Evolutionary conservation across 2,888 invertebrate species (phyloP).

Genomic region (Fabriciana adippe): DNA sequence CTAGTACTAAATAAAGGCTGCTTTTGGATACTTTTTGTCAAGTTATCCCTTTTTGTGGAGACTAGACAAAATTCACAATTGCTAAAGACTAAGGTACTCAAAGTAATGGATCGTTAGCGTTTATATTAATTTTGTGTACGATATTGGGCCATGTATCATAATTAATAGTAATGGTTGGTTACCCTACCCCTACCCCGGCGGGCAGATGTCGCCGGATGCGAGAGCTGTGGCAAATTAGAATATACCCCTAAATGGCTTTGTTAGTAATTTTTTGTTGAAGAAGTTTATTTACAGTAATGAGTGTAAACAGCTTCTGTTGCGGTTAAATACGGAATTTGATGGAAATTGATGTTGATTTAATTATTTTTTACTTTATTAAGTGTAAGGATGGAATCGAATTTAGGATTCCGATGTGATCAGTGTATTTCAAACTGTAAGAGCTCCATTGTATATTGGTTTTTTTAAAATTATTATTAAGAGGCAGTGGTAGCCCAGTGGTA

Average conservation of each 20-base stretch:
- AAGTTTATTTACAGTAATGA: slow-evolving; percentile 7
- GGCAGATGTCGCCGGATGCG: slow-evolving; percentile 38
- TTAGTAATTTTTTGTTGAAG: slow-evolving; percentile 28
- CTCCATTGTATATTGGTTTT: too few species aligned
- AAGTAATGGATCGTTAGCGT: background rate
- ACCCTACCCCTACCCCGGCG: slow-evolving; percentile 27
- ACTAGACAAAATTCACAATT: too few species aligned
- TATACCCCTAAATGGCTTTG: slow-evolving; percentile 33
- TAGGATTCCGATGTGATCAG: too few species aligned
- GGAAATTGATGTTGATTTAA: background rate
- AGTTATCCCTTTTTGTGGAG: too few species aligned
- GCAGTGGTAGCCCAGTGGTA: too few species aligned
- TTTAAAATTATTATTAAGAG: too few species aligned
- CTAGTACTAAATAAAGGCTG: too few species aligned
- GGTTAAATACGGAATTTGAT: background rate
- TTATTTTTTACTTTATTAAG: background rate
- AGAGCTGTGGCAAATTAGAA: slow-evolving; percentile 36
- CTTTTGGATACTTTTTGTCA: too few species aligned
- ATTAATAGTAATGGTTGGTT: slow-evolving; percentile 16
- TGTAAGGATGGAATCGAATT: too few species aligned
- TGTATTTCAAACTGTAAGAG: too few species aligned
- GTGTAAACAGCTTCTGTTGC: slow-evolving; percentile 9
- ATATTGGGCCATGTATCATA: background rate
- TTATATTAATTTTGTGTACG: background rate
- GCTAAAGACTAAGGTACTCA: too few species aligned